Conservation (phyloP, 2,888 invertebrate species). For the Xestia ashworthii region DNA sequence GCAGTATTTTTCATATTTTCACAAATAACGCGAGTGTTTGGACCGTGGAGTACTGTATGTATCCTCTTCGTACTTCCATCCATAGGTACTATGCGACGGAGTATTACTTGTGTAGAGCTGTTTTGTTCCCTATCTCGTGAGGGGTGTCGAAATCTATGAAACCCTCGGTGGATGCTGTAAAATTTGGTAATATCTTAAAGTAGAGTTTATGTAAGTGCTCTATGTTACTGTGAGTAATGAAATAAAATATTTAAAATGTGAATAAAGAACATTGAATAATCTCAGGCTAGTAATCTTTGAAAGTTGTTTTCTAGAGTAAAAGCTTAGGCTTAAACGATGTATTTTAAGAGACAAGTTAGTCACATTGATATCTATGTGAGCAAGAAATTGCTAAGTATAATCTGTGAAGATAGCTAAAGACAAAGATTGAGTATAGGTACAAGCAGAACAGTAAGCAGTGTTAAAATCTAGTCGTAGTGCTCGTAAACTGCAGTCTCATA, state of each 20-base stretch:
- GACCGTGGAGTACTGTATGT: constrained; percentile 49
- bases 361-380: neutral
- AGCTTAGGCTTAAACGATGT: neutral
- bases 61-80: neutral
- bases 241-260: neutral
- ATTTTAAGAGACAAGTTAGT: neutral
- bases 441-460: neutral
- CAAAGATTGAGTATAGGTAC: neutral
- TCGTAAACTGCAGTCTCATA: neutral
- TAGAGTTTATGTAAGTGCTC: constrained; percentile 4
- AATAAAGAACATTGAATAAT: neutral
- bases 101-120: constrained; percentile 46
- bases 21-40: constrained; percentile 82
- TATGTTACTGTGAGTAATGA: neutral
- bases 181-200: constrained; percentile 10
- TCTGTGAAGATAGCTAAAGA: neutral
- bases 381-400: neutral
- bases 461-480: neutral
- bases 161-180: neutral
- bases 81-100: constrained; percentile 16
- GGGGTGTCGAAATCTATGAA: constrained; percentile 58
- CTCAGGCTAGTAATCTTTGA: neutral
- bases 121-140: constrained; percentile 53
- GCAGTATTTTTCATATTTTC: constrained; percentile 87
- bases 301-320: neutral